Conservation (phyloP, 2,888 invertebrate genomes). For the Leptarthrus brevirostris region DNA sequence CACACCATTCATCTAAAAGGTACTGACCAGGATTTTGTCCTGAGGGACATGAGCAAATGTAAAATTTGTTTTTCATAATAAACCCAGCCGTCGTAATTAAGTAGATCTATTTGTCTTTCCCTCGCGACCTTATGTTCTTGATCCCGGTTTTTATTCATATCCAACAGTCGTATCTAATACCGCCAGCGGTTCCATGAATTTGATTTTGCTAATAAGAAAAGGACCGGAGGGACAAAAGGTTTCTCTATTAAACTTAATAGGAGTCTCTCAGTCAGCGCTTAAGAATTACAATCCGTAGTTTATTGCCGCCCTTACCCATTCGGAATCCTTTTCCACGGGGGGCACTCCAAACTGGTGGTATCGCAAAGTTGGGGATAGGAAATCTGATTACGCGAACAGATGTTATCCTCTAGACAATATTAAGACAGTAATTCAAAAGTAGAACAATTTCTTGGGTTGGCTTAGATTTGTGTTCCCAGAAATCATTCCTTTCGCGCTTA, state of each 20-base stretch:
- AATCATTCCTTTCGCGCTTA: no score
- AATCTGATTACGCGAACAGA: no score
- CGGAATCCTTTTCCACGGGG: no score
- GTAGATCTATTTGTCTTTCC: slow-evolving; percentile 4
- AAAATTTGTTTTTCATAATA: not conserved
- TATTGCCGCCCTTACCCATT: not conserved
- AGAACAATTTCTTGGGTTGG: no score
- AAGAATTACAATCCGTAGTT: no score
- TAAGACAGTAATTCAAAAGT: no score
- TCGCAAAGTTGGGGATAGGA: no score
- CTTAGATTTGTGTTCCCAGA: no score
- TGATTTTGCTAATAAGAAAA: slow-evolving; percentile 21
- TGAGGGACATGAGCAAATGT: no score
- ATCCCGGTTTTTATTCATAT: slow-evolving; percentile 13
- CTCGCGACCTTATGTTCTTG: slow-evolving; percentile 12
- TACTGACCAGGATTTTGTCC: not conserved
- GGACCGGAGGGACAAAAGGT: slow-evolving; percentile 11
- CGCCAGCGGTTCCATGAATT: slow-evolving; percentile 17
- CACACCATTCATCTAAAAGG: no score
- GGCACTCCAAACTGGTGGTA: no score
- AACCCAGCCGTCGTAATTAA: slow-evolving; percentile 12
- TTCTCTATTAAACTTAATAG: slow-evolving; percentile 30
- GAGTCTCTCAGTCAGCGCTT: slow-evolving; percentile 14
- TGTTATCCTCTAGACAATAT: no score
- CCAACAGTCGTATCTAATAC: not conserved